Evolutionary conservation across 2,888 invertebrate species (phyloP), one percentile per base, ranked within the genome.

Genomic region (Imbricaverruca yamaguchii): DNA sequence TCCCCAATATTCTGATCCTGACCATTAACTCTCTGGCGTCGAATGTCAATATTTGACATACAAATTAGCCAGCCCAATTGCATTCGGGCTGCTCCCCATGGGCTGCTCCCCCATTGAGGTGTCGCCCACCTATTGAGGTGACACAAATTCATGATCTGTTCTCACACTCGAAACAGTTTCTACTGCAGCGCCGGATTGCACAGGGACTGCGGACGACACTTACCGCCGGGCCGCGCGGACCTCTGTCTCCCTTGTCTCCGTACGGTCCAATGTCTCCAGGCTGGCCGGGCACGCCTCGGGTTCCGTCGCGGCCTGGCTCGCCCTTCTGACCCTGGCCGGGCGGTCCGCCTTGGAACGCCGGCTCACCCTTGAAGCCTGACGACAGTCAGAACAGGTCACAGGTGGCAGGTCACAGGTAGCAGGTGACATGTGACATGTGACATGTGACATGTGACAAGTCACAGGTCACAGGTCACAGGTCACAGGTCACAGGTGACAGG

Each of bases 251-350:
- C 87, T 92, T 92, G 25, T 88, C 87, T 83, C 94, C 94, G 87
- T 92, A 92, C 12, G 88, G 87, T 82, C 96, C 96, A 84, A 90
- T 91, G 0, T 87, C 85, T 83, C 95, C 95, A 80, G 89, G 87
- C 10, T 89, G 89, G 81, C 95, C 95, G 91, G 91, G 1, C 88
- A 86, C 81, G 93, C 90, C 77, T 23, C 89, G 87, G 84, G 87
- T 87, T 82, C 96, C 96, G 85, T 92, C 91, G 67, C 90, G 87
- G 80, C 95, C 94, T 8, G 92, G 92, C 87, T 95, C 94, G 86
- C 96, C 96, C 86, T 95, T 95, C 86, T 94, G 92, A 67, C 95
- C 95, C 87, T 93, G 93, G 0, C 65, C 69, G 15, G 83, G 83
- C 18, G 90, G 89, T 82, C 92, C 92, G 63, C 91, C 91, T 84